Evolutionary conservation across 2,888 invertebrate species (phyloP).

Genomic region (Atrina japonica): DNA sequence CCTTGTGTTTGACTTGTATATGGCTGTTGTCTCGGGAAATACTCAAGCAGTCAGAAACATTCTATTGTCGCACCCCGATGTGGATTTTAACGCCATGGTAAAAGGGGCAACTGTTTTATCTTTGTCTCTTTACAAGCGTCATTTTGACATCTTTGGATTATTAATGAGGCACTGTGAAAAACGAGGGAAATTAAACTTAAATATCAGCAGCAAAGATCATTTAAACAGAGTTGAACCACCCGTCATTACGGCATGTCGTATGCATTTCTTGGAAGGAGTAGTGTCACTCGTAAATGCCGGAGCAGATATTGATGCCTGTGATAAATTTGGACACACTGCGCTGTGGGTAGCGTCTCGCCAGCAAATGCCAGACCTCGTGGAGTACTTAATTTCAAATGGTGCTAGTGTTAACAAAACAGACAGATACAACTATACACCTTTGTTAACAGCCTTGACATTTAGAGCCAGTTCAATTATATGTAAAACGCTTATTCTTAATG

Average conservation of each 20-base stretch:
- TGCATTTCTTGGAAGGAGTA: conserved; percentile 77
- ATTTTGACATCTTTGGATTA: conserved; percentile 73
- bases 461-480: conserved; percentile 72
- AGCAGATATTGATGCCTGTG: conserved; percentile 76
- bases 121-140: conserved; percentile 76
- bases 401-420: conserved; percentile 77
- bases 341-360: conserved; percentile 72
- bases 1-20: conserved; percentile 70
- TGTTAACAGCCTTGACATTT: conserved; percentile 72
- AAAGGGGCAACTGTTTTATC: conserved; percentile 78
- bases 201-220: conserved; percentile 78
- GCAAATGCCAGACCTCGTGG: conserved; percentile 71
- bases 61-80: conserved; percentile 69
- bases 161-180: conserved; percentile 76
- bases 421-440: conserved; percentile 75
- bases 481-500: conserved; percentile 70
- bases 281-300: conserved; percentile 71
- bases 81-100: conserved; percentile 76
- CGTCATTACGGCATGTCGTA: conserved; percentile 79
- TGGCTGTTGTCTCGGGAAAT: conserved; percentile 66
- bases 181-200: conserved; percentile 70
- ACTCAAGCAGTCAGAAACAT: conserved; percentile 68
- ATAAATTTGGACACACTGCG: conserved; percentile 73
- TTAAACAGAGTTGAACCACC: conserved; percentile 78
- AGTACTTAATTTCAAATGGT: conserved; percentile 71